These are phyloP conservation scores for Rhabdophis nuchalis DNA, from an alignment of 2,797 vertebrate species.

Conservation along the genomic window DNA sequence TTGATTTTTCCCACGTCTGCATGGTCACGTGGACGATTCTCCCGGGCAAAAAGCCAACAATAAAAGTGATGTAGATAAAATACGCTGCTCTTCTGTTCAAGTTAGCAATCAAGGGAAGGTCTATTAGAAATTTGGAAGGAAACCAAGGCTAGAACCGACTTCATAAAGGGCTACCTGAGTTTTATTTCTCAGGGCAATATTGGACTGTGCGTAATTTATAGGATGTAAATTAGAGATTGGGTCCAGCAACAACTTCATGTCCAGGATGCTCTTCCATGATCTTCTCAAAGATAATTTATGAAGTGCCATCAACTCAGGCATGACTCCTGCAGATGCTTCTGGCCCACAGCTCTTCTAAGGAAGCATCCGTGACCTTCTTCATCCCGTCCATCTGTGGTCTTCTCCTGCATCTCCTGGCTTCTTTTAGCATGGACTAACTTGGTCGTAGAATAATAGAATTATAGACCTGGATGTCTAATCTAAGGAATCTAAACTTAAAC, in stretches of 20 bases:
- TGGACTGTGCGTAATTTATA: neutral
- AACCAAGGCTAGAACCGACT: neutral
- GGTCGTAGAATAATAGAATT: neutral
- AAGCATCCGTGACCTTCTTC: neutral
- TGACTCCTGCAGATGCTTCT: neutral
- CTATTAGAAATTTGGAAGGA: neutral
- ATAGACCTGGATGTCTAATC: neutral
- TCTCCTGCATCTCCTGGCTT: neutral
- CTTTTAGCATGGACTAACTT: neutral
- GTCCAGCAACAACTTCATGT: neutral
- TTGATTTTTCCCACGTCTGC: neutral
- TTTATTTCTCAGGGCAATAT: neutral
- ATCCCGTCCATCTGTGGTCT: neutral
- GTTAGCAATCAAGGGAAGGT: neutral
- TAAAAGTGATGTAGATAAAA: neutral
- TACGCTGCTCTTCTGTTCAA: neutral
- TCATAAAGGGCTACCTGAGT: neutral
- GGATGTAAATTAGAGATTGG: neutral
- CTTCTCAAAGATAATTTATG: neutral
- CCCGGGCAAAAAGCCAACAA: too few relatives aligned
- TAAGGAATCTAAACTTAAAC: neutral
- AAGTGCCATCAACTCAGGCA: neutral
- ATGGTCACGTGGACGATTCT: accelerated
- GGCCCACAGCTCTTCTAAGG: neutral
- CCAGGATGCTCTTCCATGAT: neutral